Evolutionary conservation across 2,113 vertebrate genomes (phyloP).

Genomic region (Parotia lawesii): DNA sequence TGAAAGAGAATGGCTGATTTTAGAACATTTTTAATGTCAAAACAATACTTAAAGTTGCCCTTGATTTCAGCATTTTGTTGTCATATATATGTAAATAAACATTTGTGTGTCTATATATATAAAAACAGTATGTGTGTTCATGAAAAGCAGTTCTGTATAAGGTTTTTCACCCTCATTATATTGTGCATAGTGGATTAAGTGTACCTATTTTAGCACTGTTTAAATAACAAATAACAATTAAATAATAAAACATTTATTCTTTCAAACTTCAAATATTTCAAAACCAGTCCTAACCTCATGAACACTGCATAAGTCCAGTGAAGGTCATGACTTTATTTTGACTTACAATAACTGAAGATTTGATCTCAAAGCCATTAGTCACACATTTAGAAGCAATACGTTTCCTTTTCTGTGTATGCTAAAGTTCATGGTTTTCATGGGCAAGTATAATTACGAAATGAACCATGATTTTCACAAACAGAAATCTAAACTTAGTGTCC

Average conservation of each 20-base stretch:
- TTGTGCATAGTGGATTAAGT: neutral
- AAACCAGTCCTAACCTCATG: neutral
- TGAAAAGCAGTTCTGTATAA: neutral
- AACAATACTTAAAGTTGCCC: neutral
- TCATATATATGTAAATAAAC: neutral
- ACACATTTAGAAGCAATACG: neutral
- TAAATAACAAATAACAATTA: neutral
- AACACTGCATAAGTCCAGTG: neutral
- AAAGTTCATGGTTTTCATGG: neutral
- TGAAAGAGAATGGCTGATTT: neutral
- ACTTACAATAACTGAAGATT: neutral
- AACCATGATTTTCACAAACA: neutral
- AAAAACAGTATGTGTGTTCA: neutral
- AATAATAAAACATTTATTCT: neutral
- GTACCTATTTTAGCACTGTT: neutral
- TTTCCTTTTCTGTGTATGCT: neutral
- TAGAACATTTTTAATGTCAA: neutral
- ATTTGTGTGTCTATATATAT: neutral
- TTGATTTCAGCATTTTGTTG: neutral
- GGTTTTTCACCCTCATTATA: neutral
- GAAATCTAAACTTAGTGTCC: neutral
- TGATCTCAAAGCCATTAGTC: neutral
- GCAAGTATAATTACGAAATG: neutral
- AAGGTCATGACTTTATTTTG: neutral
- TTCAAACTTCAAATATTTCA: neutral